phyloP scores from a whole-genome alignment of 2,888 invertebrate species.

The Xanthorhoe designata region DNA sequence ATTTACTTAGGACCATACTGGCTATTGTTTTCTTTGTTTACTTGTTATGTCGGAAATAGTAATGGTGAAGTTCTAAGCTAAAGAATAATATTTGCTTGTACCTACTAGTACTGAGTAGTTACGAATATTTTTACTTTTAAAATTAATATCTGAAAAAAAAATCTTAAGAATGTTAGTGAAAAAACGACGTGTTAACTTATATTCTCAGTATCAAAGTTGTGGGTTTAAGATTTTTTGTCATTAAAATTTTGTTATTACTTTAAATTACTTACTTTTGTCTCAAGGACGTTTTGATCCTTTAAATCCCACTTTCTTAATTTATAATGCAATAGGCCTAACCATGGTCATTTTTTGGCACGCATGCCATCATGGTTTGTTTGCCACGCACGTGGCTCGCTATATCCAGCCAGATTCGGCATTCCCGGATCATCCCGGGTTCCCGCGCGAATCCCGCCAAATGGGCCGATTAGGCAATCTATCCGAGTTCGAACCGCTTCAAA shows the following conservation, averaged over 20 bases:
- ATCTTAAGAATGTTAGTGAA: too few species aligned
- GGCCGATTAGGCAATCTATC: conserved; percentile 72
- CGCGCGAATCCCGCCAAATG: conserved; percentile 66
- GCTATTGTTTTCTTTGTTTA: conserved; percentile 22
- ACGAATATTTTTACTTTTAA: too few species aligned
- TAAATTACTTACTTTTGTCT: too few species aligned
- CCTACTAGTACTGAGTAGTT: too few species aligned
- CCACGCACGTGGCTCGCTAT: conserved; percentile 62
- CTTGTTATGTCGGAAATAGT: conserved; percentile 14
- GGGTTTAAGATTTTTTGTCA: too few species aligned
- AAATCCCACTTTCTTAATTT: too few species aligned
- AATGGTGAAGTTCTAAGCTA: conserved; percentile 7
- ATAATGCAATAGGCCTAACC: too few species aligned
- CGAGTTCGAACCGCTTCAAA: conserved; percentile 62
- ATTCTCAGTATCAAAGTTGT: too few species aligned
- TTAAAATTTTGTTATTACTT: too few species aligned
- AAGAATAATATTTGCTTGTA: conserved; percentile 10
- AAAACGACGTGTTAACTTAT: too few species aligned
- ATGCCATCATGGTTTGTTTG: conserved; percentile 65
- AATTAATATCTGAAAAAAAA: too few species aligned
- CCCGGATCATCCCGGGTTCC: conserved; percentile 61
- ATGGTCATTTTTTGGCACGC: conserved; percentile 41
- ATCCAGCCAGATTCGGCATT: conserved; percentile 69
- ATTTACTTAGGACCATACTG: conserved; percentile 34
- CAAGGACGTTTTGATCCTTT: too few species aligned